A percentile compares a stretch with the other conserved stretches of the same genome.
These are phyloP conservation scores for Latrodectus geometricus DNA, from an alignment of 1,140 invertebrate genomes.

Conservation along the genomic window DNA sequence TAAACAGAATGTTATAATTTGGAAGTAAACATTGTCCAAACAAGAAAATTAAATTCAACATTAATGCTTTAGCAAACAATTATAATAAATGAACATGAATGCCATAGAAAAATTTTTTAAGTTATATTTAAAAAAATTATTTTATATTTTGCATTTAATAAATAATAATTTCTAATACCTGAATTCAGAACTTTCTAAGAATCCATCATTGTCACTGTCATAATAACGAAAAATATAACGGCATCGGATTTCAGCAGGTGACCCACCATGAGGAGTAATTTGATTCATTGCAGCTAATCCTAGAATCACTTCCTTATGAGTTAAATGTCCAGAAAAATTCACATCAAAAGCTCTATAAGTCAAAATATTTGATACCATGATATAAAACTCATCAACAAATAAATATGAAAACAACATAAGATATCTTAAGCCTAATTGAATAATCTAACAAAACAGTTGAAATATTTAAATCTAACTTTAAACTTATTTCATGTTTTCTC, in stretches of 20 bases:
- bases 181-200: conserved; percentile 69
- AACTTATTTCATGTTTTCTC: not conserved
- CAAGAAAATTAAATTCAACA: no score
- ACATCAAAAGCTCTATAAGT: conserved; percentile 70
- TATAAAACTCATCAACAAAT: not conserved
- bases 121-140: no score
- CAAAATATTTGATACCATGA: not conserved
- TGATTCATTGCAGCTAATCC: conserved; percentile 73
- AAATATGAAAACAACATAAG: not conserved
- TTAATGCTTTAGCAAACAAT: no score
- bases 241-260: conserved; percentile 73
- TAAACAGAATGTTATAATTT: no score
- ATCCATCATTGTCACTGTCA: conserved; percentile 70
- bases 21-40: no score
- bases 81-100: no score
- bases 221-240: conserved; percentile 74
- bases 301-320: conserved; percentile 71
- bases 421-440: not conserved
- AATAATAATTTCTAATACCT: conserved; percentile 64
- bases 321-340: conserved; percentile 67
- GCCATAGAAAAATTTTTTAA: no score
- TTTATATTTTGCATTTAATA: no score
- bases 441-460: not conserved
- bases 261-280: conserved; percentile 73
- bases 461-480: not conserved